Percentiles rank a stretch among this genome's conserved stretches.
phyloP scores from a whole-genome alignment of 2,113 vertebrate genomes.

The Platysteira castanea region DNA sequence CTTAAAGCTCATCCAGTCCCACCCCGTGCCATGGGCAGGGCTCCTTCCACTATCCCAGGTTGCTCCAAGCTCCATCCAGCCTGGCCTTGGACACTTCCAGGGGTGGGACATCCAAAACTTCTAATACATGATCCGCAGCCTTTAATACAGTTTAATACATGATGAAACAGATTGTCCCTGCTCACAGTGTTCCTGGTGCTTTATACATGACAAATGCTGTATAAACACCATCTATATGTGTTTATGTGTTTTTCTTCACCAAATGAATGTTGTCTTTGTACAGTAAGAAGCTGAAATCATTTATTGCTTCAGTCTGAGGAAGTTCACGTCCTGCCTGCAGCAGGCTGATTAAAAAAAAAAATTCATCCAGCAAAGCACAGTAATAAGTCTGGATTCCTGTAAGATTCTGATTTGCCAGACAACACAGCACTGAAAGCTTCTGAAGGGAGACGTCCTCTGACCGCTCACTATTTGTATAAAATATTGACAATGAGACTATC shows the following conservation, averaged over 20 bases:
- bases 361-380: background rate
- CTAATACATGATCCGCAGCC: background rate
- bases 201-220: background rate
- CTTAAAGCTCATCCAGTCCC: background rate
- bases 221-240: background rate
- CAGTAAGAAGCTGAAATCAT: background rate
- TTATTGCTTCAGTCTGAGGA: background rate
- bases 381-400: background rate
- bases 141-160: background rate
- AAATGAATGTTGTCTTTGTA: background rate
- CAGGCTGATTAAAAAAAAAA: background rate
- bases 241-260: background rate
- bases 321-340: background rate
- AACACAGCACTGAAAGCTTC: background rate
- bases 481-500: constrained; percentile 11
- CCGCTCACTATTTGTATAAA: background rate
- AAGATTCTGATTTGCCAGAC: background rate
- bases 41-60: background rate
- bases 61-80: background rate
- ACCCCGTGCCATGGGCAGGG: background rate
- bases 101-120: background rate
- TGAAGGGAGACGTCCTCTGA: background rate
- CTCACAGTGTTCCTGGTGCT: background rate
- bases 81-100: background rate
- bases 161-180: background rate